Percentiles rank a stretch among this genome's conserved stretches.
Evolutionary conservation across 92 coral and sea anemone species (phyloP).

Genomic region (Palythoa grandis): DNA sequence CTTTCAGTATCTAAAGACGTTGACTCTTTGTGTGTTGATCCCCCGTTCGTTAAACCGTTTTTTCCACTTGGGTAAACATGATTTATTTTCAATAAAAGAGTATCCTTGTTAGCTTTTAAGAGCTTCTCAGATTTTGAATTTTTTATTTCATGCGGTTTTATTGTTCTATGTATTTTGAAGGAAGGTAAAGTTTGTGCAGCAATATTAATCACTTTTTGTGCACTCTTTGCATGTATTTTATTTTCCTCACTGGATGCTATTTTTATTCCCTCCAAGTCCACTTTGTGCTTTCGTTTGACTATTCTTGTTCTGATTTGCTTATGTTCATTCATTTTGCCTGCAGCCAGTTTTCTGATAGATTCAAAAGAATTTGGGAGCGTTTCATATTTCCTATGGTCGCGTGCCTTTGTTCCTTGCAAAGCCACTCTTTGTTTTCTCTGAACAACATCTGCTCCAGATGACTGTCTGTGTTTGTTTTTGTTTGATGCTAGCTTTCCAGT

Average conservation of each 20-base stretch:
- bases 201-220: not conserved
- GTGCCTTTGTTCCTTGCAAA: too few species aligned
- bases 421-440: too few species aligned
- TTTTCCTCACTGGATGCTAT: not conserved
- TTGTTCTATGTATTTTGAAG: not conserved
- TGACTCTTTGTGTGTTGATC: not conserved
- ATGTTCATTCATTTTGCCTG: too few species aligned
- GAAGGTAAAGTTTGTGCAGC: not conserved
- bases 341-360: too few species aligned
- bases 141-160: not conserved
- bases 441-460: too few species aligned
- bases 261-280: not conserved
- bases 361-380: too few species aligned
- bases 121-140: not conserved
- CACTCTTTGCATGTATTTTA: not conserved
- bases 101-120: not conserved
- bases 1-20: not conserved
- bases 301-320: not conserved
- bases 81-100: not conserved
- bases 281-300: not conserved
- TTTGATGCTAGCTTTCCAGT: too few species aligned
- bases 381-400: too few species aligned
- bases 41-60: not conserved
- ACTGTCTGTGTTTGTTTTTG: too few species aligned
- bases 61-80: not conserved